phyloP scores from a whole-genome alignment of 2,113 vertebrate genomes.

The Eupsittula cactorum region DNA sequence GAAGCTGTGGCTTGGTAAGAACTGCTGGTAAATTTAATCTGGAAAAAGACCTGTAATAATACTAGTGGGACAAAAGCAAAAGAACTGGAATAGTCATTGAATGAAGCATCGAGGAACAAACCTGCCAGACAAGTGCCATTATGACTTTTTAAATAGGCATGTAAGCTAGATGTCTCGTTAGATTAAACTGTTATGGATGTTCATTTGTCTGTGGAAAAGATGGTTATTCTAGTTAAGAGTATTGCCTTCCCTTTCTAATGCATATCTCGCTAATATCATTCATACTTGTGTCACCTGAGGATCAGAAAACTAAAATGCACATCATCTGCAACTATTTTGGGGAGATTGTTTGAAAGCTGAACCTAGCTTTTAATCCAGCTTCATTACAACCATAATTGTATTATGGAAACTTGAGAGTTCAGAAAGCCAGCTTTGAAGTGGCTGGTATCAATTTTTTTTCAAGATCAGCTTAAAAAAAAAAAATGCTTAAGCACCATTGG shows the following conservation, averaged over 20 bases:
- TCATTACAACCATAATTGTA: not conserved
- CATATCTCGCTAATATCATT: not conserved
- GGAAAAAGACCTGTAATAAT: not conserved
- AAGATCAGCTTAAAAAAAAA: not conserved
- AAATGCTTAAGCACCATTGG: not conserved
- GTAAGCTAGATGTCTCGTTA: conserved; percentile 42
- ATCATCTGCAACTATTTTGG: conserved; percentile 66
- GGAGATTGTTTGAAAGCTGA: conserved; percentile 49
- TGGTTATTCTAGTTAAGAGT: conserved; percentile 10
- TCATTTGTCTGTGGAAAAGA: conserved; percentile 59
- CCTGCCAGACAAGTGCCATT: conserved; percentile 53
- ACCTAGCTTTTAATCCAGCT: conserved; percentile 37
- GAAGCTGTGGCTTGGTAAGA: not conserved
- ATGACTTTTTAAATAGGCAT: conserved; percentile 48
- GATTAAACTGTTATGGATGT: conserved; percentile 50
- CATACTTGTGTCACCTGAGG: conserved; percentile 39
- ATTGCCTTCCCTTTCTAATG: conserved; percentile 4
- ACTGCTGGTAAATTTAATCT: not conserved
- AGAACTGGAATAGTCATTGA: not conserved
- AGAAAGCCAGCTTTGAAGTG: conserved; percentile 36
- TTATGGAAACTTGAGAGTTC: conserved; percentile 29
- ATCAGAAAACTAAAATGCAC: conserved; percentile 33
- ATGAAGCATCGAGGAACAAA: conserved; percentile 9
- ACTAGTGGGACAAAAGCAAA: not conserved
- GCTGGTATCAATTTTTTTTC: not conserved